phyloP scores from a whole-genome alignment of 2,113 vertebrate species.

The Pseudolaguvia tuberculata region DNA sequence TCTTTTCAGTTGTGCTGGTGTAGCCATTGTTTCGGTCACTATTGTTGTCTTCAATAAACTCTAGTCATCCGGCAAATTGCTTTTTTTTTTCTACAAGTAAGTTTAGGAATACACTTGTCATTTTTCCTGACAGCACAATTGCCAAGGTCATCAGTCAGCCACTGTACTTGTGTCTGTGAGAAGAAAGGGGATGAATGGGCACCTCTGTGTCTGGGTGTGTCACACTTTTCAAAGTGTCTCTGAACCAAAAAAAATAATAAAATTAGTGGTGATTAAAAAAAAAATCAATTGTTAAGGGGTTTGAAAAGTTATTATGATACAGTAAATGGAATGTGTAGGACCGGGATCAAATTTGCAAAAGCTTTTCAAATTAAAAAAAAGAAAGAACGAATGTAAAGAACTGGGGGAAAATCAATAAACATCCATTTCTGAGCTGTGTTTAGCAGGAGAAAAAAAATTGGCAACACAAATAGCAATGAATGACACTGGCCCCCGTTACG shows the following conservation, averaged over 20 bases:
- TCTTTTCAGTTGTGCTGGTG: constrained; percentile 41
- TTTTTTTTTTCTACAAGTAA: constrained; percentile 22
- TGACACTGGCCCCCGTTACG: constrained; percentile 50
- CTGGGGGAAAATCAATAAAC: constrained; percentile 52
- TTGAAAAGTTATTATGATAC: not conserved
- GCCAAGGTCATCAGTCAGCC: constrained; percentile 44
- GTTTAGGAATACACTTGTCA: constrained; percentile 35
- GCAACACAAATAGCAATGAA: constrained; percentile 50
- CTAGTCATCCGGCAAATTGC: constrained; percentile 37
- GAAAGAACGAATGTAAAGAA: constrained; percentile 23
- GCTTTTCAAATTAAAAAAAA: constrained; percentile 29
- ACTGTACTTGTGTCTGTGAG: constrained; percentile 34
- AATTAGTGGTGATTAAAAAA: constrained; percentile 28
- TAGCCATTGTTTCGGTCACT: constrained; percentile 22
- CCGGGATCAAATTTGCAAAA: constrained; percentile 51
- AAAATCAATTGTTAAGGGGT: not conserved
- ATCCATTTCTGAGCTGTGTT: constrained; percentile 56
- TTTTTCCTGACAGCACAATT: constrained; percentile 35
- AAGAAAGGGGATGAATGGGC: constrained; percentile 6
- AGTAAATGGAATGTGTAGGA: constrained; percentile 20
- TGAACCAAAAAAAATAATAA: constrained; percentile 29
- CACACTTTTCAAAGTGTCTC: not conserved
- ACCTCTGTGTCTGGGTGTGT: constrained; percentile 21
- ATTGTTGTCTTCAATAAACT: constrained; percentile 33
- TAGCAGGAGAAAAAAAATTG: constrained; percentile 40